Evolutionary conservation across 2,888 invertebrate species (phyloP), one percentile per base, ranked within the genome.

Genomic region (Notodonta dromedarius): DNA sequence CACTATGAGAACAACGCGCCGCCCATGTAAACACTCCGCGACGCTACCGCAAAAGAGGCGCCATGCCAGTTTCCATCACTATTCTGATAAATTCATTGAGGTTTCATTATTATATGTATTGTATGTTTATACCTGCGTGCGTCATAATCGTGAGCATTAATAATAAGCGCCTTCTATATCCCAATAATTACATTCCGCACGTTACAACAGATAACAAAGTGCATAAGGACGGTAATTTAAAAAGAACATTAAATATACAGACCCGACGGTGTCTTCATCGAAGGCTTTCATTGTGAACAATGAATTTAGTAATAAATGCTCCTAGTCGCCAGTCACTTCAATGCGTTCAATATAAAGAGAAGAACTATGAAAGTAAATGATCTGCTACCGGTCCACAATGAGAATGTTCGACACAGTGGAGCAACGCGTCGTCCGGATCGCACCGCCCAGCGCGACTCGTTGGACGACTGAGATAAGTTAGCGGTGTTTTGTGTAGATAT

Each of bases 401-500:
- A 32, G 39, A 44, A 67, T 57, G 54, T 59, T 53, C 9, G 56
- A 52, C 60, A 62, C 62, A 46, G 39, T 42, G 48, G 12, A 58
- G 66, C 66, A 71, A 66, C 8, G 72, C 63, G 65, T 60, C 59
- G 52, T n/a, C 14, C 16, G 9, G 51, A 13, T n/a, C 44, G 56
- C 13, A n/a, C 44, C 14, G 55, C 16, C 32, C 48, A 46, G 62
- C 72, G 54, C 56, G 56, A 61, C 56, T 57, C 63, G 73, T 63
- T 70, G 76, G 68, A 73, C 69, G 71, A 54, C 61, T 39, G 14
- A 46, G 57, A 58, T 57, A 62, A 62, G 24, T 57, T 39, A 60
- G 63, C 56, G 61, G 54, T 70, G 63, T 74, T 65, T 66, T 55
- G 59, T 69, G 63, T 56, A 69, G 78, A 78, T 78, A 79, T 57